These are phyloP conservation scores for Drosophila guanche DNA, from an alignment of 1,140 invertebrate species.

Conservation along the genomic window DNA sequence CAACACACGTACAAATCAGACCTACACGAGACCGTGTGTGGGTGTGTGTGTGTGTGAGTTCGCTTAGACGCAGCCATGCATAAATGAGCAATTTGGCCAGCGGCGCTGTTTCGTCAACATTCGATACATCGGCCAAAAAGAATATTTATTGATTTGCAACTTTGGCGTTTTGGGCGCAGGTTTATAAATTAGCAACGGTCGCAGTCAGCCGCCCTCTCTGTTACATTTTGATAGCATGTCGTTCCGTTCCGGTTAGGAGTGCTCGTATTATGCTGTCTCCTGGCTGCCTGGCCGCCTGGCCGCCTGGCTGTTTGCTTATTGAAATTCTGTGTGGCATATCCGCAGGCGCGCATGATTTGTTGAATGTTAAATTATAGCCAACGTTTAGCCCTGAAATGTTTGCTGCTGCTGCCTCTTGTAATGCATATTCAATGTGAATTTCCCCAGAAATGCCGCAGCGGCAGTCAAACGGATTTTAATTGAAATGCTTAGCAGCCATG, in stretches of 20 bases:
- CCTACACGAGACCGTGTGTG: constrained; percentile 16
- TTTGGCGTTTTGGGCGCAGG: constrained; percentile 57
- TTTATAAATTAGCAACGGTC: constrained; percentile 76
- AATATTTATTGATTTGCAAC: constrained; percentile 79
- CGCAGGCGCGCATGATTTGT: constrained; percentile 79
- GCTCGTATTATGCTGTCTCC: constrained; percentile 3
- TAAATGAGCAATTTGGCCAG: constrained; percentile 76
- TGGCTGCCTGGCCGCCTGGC: neutral
- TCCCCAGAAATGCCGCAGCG: constrained; percentile 8
- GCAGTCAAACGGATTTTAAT: constrained; percentile 57
- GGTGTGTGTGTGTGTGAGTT: constrained; percentile 26
- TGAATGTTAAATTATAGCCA: constrained; percentile 51
- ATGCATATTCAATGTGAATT: constrained; percentile 71
- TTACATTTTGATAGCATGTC: constrained; percentile 5
- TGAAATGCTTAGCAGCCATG: constrained; percentile 49
- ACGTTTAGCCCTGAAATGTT: constrained; percentile 49
- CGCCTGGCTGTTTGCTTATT: constrained; percentile 72
- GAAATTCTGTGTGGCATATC: constrained; percentile 79
- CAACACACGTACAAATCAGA: constrained; percentile 50
- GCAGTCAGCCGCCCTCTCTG: constrained; percentile 2
- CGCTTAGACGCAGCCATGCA: constrained; percentile 71
- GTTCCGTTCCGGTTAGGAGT: neutral
- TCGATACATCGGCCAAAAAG: constrained; percentile 50
- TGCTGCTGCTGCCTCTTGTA: constrained; percentile 44
- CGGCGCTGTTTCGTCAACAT: constrained; percentile 75